Evolutionary conservation across 2,113 vertebrate species (phyloP).

Genomic region (Xyrauchen texanus): DNA sequence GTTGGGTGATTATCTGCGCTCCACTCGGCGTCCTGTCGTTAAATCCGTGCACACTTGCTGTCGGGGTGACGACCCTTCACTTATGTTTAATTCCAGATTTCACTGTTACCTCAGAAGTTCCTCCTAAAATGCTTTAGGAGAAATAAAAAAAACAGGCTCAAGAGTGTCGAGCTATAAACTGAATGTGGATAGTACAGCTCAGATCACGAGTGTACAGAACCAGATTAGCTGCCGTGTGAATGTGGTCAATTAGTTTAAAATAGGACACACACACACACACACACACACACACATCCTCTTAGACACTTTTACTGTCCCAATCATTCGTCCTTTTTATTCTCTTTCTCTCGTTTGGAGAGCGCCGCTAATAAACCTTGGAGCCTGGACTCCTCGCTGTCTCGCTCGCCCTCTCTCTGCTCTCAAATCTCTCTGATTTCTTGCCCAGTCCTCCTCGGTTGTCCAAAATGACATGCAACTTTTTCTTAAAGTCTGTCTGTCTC

Average conservation of each 20-base stretch:
- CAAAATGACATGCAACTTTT: conserved; percentile 52
- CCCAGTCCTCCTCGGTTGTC: conserved; percentile 56
- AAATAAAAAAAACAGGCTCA: too few species aligned
- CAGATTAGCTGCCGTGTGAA: background rate
- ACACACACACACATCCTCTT: background rate
- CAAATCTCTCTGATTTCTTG: conserved; percentile 57
- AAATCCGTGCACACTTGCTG: background rate
- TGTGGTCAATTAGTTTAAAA: background rate
- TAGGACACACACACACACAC: too few species aligned
- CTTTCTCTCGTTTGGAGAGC: conserved; percentile 62
- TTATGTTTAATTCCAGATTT: too few species aligned
- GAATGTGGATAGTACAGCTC: too few species aligned
- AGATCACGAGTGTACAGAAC: too few species aligned
- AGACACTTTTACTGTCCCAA: conserved; percentile 14
- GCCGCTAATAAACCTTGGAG: conserved; percentile 74
- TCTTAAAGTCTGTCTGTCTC: conserved; percentile 23
- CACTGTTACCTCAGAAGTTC: too few species aligned
- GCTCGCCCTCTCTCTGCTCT: conserved; percentile 51
- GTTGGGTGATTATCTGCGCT: conserved; percentile 3
- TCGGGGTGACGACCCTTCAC: too few species aligned
- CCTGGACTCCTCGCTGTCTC: conserved; percentile 68
- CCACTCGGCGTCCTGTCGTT: background rate
- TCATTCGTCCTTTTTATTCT: conserved; percentile 7
- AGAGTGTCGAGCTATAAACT: too few species aligned
- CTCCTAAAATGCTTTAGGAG: too few species aligned